Evolutionary conservation across 1,140 invertebrate species (phyloP), one percentile per base, ranked within the genome.

Genomic region (Phthorimaea operculella): DNA sequence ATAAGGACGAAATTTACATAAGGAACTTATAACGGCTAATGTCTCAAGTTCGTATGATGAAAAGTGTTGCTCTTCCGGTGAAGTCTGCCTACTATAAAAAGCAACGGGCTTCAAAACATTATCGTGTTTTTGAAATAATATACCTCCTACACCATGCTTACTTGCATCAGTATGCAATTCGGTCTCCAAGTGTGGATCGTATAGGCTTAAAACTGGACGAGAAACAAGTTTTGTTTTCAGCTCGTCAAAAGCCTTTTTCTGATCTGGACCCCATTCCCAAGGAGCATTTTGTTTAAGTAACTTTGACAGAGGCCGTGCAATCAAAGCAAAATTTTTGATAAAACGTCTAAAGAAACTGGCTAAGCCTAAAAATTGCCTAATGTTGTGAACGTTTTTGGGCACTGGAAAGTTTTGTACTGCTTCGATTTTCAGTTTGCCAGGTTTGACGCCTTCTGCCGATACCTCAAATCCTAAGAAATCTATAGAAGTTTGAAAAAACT

Each of bases 281-380:
- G 33, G 8, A 0, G 47, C 28, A n/a, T 66, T 56, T 52, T 78
- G 66, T 51, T 64, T 64, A 9, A 63, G 57, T 16, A 76, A 57
- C 4, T 59, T 54, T 0, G 64, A 65, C 9, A 80, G 36, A 4
- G 67, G 72, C 36, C 54, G 51, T 0, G 67, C 56, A 12, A 64
- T 59, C 17, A 51, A 11, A 12, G 74, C 64, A 55, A 73, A 71
- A 33, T 66, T 58, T 12, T 58, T 18, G 0, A 74, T 57, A 56
- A 66, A 78, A 15, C 12, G 17, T n/a, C 66, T 48, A 49, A 72
- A 77, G 45, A 62, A 76, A 36, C 70, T 60, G 15, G 63, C 57
- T 39, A 70, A 45, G 45, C 70, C 66, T 11, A 70, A 14, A 59
- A 76, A 76, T 42, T 63, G 60, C 48, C 69, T 52, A 14, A 74